Evolutionary conservation across 2,797 vertebrate genomes (phyloP).

Genomic region (Pygocentrus nattereri): DNA sequence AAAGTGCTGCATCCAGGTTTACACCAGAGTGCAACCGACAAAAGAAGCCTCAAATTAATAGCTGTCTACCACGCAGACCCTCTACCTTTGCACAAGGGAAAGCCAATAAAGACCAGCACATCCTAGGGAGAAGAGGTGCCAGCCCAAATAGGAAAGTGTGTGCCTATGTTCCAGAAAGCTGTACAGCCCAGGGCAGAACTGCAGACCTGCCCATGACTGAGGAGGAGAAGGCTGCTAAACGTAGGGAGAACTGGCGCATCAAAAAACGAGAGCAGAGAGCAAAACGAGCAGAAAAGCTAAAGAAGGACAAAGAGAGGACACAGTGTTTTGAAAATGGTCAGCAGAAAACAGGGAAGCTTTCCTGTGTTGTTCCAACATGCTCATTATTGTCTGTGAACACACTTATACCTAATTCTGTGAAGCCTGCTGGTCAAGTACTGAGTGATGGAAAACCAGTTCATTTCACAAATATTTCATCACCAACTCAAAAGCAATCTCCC

Average conservation of each 20-base stretch:
- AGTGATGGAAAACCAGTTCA: constrained; percentile 33
- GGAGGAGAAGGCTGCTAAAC: constrained; percentile 76
- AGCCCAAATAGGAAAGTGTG: constrained; percentile 60
- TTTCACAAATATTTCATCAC: constrained; percentile 39
- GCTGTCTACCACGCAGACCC: constrained; percentile 59
- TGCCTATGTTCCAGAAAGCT: constrained; percentile 62
- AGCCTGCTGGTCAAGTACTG: constrained; percentile 19
- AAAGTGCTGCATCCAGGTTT: constrained; percentile 64
- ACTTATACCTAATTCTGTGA: constrained; percentile 32
- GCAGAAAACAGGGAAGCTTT: constrained; percentile 47
- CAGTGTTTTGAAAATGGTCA: constrained; percentile 32
- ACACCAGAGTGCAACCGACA: constrained; percentile 57
- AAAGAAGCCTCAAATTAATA: constrained; percentile 51
- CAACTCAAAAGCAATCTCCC: background rate
- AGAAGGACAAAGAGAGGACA: constrained; percentile 64
- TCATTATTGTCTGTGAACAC: constrained; percentile 42
- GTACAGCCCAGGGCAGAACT: constrained; percentile 48
- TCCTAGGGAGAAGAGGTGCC: constrained; percentile 12
- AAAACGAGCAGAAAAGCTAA: constrained; percentile 69
- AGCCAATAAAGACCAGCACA: constrained; percentile 32
- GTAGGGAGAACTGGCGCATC: constrained; percentile 80
- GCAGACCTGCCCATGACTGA: constrained; percentile 61
- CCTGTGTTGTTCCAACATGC: constrained; percentile 39
- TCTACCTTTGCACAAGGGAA: constrained; percentile 45
- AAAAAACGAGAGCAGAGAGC: constrained; percentile 83